Percentiles rank a stretch among this genome's conserved stretches.
phyloP scores from a whole-genome alignment of 1,140 invertebrate genomes.

The Drosophila orena region DNA sequence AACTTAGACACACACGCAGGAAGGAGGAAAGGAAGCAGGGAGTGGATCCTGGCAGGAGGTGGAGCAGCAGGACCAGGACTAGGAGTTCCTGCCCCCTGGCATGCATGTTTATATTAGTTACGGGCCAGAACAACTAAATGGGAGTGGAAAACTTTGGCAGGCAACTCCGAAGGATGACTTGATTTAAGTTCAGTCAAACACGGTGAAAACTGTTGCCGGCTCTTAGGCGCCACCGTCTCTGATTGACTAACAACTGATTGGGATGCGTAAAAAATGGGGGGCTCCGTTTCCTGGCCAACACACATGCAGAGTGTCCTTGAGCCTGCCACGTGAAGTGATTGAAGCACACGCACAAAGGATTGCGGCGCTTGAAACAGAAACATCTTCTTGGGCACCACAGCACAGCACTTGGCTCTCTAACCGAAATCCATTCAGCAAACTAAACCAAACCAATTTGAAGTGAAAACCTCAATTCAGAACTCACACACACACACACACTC shows the following conservation, averaged over 20 bases:
- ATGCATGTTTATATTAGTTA: conserved; percentile 69
- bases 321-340: conserved; percentile 43
- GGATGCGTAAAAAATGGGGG: conserved; percentile 10
- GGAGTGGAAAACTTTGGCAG: conserved; percentile 36
- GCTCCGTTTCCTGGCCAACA: conserved; percentile 35
- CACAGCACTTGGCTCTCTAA: conserved; percentile 45
- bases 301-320: conserved; percentile 19
- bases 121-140: conserved; percentile 34
- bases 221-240: not conserved
- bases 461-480: conserved; percentile 60
- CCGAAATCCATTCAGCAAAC: conserved; percentile 69
- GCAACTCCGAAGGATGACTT: conserved; percentile 25
- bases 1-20: conserved; percentile 51
- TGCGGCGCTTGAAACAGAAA: not conserved
- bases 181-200: conserved; percentile 35
- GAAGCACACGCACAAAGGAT: conserved; percentile 33
- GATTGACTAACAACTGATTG: conserved; percentile 37
- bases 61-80: not conserved
- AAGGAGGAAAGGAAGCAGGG: not conserved
- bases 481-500: conserved; percentile 1
- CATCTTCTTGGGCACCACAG: conserved; percentile 35
- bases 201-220: conserved; percentile 14
- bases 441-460: conserved; percentile 70
- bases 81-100: conserved; percentile 39
- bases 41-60: not conserved